Evolutionary conservation across 2,113 vertebrate species (phyloP).

Genomic region (Cisticola juncidis): DNA sequence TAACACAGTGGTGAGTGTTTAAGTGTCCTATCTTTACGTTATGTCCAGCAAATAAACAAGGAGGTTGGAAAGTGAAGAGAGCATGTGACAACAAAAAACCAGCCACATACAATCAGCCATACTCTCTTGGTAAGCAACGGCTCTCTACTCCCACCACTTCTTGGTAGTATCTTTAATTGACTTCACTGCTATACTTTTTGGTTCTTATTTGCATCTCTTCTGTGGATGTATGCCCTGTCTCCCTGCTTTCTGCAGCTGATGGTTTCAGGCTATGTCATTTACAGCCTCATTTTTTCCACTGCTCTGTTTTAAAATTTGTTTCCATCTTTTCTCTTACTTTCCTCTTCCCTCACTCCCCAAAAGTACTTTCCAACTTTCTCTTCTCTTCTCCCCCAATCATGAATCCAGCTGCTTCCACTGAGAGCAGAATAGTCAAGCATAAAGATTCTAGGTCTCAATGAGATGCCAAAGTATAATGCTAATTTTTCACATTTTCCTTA

Average conservation of each 20-base stretch:
- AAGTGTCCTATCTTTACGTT: not conserved
- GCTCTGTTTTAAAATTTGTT: not conserved
- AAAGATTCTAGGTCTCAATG: not conserved
- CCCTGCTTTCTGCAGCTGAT: not conserved
- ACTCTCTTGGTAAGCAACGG: not conserved
- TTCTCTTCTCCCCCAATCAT: not conserved
- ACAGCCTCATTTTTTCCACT: not conserved
- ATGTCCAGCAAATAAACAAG: not conserved
- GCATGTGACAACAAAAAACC: not conserved
- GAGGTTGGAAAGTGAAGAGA: not conserved
- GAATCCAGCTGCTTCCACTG: not conserved
- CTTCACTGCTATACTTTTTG: not conserved
- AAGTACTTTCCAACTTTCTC: not conserved
- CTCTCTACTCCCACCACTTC: not conserved
- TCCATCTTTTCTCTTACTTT: not conserved
- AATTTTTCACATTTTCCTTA: not conserved
- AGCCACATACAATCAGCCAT: rapidly evolving
- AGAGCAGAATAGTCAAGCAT: rapidly evolving
- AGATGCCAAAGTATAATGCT: not conserved
- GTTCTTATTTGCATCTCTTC: not conserved
- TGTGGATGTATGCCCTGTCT: not conserved
- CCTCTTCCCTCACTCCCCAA: not conserved
- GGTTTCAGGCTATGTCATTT: not conserved
- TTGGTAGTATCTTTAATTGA: not conserved
- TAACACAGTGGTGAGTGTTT: not conserved